These are phyloP conservation scores for Phaenicophaeus curvirostris DNA, from an alignment of 2,797 vertebrate genomes.

Conservation along the genomic window DNA sequence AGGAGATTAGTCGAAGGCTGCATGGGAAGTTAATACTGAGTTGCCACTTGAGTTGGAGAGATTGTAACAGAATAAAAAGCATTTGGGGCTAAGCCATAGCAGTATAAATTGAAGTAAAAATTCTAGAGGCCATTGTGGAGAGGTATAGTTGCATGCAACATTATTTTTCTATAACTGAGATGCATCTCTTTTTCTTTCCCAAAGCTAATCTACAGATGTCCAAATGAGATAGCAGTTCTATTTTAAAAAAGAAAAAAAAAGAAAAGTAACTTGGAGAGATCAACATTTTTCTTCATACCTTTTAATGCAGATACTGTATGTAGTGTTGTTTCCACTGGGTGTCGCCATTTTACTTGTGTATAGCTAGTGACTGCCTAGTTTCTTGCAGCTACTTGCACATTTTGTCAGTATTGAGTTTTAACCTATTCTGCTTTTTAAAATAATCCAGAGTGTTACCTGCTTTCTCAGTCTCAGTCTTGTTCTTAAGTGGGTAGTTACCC, in stretches of 20 bases:
- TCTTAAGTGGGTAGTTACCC: neutral
- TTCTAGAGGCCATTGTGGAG: neutral
- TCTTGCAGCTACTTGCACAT: neutral
- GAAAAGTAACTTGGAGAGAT: neutral
- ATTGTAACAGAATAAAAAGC: neutral
- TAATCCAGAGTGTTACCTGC: neutral
- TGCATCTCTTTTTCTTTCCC: neutral
- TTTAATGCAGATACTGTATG: neutral
- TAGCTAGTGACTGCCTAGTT: neutral
- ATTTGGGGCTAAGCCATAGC: neutral
- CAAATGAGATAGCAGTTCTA: neutral
- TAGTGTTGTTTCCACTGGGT: conserved; percentile 65
- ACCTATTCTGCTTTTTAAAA: neutral
- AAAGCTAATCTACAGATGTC: neutral
- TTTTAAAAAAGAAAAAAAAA: neutral
- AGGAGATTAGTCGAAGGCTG: neutral
- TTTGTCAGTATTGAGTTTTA: neutral
- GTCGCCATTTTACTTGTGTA: conserved; percentile 68
- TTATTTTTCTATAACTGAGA: neutral
- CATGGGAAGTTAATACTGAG: neutral
- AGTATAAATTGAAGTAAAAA: neutral
- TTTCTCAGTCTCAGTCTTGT: neutral
- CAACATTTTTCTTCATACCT: neutral
- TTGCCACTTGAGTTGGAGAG: neutral
- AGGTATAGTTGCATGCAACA: neutral